Evolutionary conservation across 1,140 invertebrate species (phyloP), one percentile per base, ranked within the genome.

Genomic region (Drosophila tristis): DNA sequence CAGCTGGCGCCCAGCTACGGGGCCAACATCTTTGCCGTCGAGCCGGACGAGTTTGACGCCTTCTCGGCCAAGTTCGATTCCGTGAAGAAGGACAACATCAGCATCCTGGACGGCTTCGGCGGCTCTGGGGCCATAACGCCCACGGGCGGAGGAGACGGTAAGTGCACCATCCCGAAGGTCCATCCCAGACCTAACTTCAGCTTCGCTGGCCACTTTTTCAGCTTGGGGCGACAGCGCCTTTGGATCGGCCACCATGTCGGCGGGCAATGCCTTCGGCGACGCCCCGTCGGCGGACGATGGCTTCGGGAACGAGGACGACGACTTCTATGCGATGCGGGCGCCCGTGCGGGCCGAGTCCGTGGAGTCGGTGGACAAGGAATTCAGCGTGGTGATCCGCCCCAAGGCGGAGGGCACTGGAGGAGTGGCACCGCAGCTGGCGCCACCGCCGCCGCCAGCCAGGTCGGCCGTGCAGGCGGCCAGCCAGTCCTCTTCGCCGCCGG

Each of bases 51-150:
- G 15, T 96, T 96, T 63, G 97, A 97, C 92, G 96, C 96, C 1
- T 98, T 98, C 80, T 95, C 96, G 2, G 95, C 96, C 1, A 97
- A 97, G 91, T 98, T 98, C 78, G 96, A 97, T 53, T 95, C 93
- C 47, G 94, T 93, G 4, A 94, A 93, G 67, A 92, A 93, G 70
- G 93, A 93, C 8, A 95, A 85, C 87, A 92, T 50, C 91, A 94
- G 77, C 73, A 90, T 77, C 74, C 68, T 62, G 58, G 93, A 94
- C 81, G 92, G 93, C 0, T 94, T 94, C 56, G 92, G 90, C 2
- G 80, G 90, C 39, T 91, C 90, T 0, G 90, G 90, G 2, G 90
- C 90, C 6, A 80, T 91, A 43, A 90, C 53, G 90, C 93, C 62
- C 60, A 90, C 80, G 15, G 90, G 1, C 20, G 20, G 79, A 9